Conservation (phyloP, 1,140 invertebrate species). For the Zaprionus vittiger region DNA sequence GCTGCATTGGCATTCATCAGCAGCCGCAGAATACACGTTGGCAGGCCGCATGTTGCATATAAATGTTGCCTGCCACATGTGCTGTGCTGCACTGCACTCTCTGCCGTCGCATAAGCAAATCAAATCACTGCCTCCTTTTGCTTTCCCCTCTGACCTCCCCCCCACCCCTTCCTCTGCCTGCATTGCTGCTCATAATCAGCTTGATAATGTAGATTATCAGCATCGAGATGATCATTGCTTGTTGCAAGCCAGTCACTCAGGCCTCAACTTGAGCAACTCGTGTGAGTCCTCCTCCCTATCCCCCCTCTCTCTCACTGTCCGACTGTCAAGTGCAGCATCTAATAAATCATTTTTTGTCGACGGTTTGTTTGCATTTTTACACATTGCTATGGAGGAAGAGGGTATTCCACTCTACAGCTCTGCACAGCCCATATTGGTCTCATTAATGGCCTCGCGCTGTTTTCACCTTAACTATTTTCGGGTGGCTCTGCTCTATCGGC, state of each 20-base stretch:
- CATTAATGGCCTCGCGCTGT: conserved; percentile 65
- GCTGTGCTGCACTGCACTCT: conserved; percentile 31
- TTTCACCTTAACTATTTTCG: conserved; percentile 75
- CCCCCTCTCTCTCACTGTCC: background rate
- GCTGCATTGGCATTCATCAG: conserved; percentile 80
- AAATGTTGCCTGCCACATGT: conserved; percentile 70
- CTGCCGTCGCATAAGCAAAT: conserved; percentile 56
- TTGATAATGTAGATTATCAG: conserved; percentile 46
- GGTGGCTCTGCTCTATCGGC: background rate
- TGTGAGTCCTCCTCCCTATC: background rate
- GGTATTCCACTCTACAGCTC: background rate
- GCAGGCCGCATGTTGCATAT: conserved; percentile 74
- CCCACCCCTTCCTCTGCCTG: background rate
- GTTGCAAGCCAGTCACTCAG: conserved; percentile 7
- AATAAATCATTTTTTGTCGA: conserved; percentile 79
- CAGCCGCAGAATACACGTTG: conserved; percentile 74
- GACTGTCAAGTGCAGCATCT: conserved; percentile 71
- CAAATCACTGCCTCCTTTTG: conserved; percentile 60
- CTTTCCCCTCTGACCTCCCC: background rate
- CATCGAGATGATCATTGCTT: conserved; percentile 36
- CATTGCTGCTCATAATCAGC: conserved; percentile 63
- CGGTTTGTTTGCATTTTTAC: conserved; percentile 72
- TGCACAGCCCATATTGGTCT: conserved; percentile 59
- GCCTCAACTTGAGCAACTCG: conserved; percentile 32
- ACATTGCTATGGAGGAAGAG: conserved; percentile 1